Evolutionary conservation across 2,888 invertebrate species (phyloP), one percentile per base, ranked within the genome.

Genomic region (Folsomia candida): DNA sequence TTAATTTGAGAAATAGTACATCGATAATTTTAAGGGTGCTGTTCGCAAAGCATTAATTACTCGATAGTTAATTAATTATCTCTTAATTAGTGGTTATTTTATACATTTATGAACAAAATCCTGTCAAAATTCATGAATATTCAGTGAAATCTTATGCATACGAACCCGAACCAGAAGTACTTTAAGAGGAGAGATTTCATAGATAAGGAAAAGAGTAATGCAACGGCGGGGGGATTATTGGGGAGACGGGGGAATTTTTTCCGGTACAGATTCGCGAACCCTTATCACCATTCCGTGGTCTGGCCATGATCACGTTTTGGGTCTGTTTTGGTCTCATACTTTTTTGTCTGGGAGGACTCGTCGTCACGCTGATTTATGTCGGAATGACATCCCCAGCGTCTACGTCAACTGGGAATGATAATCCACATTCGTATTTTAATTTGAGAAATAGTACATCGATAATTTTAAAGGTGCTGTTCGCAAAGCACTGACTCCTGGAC

Each of bases 261-360:
- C 57, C 70, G 71, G 22, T 74, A 74, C 51, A 69, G 18, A 68
- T 74, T 26, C 62, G 74, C 1, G 27, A 69, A 9, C 71, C 74
- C 1, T 70, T 74, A 51, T 59, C 71, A 4, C 74, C 74, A 2
- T 74, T 74, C 27, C 69, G 71, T 59, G 74, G 74, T n/a, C 20
- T 71, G 14, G 29, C 69, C 22, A 67, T 67, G 72, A 59, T 70
- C n/a, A 69, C 63, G 0, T 74, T 74, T 51, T 74, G 74, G 74
- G 58, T 71, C 14, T 29, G 69, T 24, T 74, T 74, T 60, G 37
- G 64, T 3, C 69, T 71, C 11, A 74, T 70, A 20, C 68, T 74
- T 25, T 27, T 70, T 11, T 29, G 71, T 18, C 63, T 74, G 22
- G 14, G 54, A 9, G 61, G 69, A 4, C 51, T 74, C 2, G 63